Percentiles rank a stretch among this genome's conserved stretches.
Conservation (phyloP, 1,140 invertebrate species). For the Pinna nobilis region DNA sequence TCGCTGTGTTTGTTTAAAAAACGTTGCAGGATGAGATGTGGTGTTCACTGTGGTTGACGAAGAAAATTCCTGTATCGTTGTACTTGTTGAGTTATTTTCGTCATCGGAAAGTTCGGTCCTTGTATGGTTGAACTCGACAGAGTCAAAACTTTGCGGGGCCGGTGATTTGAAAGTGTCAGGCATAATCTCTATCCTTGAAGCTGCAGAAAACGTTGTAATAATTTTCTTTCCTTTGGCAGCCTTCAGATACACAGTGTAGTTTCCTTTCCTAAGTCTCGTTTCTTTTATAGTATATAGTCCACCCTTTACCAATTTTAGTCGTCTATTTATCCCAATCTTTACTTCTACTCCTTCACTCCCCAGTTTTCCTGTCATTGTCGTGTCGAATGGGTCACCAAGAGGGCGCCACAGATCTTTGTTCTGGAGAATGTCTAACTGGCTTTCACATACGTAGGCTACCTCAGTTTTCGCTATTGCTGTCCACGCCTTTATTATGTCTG, state of each 20-base stretch:
- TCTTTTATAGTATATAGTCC: constrained; percentile 22
- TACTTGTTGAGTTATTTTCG: not conserved
- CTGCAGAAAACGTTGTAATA: constrained; percentile 26
- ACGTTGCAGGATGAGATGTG: not conserved
- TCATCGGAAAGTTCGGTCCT: not conserved
- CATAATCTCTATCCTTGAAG: not conserved
- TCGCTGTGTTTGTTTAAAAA: not conserved
- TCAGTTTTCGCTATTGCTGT: constrained; percentile 18
- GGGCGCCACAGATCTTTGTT: not conserved
- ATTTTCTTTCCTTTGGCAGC: constrained; percentile 27
- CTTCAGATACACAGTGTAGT: constrained; percentile 20
- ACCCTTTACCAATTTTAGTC: constrained; percentile 20
- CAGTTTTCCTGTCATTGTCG: constrained; percentile 11
- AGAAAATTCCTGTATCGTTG: not conserved
- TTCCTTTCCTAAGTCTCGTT: not conserved
- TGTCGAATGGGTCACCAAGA: constrained; percentile 7
- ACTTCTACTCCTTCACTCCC: not conserved
- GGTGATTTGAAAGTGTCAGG: too few species aligned
- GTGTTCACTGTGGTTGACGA: not conserved
- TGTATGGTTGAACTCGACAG: too few species aligned
- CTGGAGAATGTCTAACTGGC: constrained; percentile 7
- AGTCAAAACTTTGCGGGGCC: too few species aligned
- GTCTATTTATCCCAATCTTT: not conserved
- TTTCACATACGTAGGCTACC: constrained; percentile 9
- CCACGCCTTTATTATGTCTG: constrained; percentile 9